Conservation (phyloP, 2,797 vertebrate genomes). For the Lepus oiostolus region DNA sequence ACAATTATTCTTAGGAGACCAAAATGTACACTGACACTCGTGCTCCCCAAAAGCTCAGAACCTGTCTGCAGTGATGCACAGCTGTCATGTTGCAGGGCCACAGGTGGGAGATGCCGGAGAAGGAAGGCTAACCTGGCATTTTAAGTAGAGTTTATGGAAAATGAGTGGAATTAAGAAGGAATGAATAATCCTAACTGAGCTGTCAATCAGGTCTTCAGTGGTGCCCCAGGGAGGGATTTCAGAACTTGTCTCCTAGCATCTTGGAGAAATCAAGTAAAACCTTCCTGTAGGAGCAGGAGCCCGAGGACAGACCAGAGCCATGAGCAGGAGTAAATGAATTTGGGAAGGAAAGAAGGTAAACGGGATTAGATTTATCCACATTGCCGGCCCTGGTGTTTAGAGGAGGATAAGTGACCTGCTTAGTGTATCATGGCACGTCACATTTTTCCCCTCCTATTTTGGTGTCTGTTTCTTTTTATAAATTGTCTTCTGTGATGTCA, state of each 20-base stretch:
- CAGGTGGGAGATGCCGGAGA: background rate
- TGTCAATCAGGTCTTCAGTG: background rate
- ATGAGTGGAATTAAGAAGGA: background rate
- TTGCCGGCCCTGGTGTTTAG: slow-evolving; percentile 10
- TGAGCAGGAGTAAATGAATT: background rate
- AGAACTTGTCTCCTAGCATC: background rate
- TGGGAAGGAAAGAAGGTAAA: slow-evolving; percentile 13
- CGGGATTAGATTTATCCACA: background rate
- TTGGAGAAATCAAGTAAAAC: background rate
- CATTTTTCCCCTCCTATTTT: background rate
- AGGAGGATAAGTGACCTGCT: slow-evolving; percentile 40
- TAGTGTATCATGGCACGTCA: background rate
- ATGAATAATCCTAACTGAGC: background rate
- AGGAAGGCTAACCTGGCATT: background rate
- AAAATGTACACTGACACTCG: background rate
- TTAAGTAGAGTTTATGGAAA: background rate
- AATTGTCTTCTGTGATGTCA: background rate
- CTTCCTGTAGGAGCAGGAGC: background rate
- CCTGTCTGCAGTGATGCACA: background rate
- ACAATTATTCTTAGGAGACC: background rate
- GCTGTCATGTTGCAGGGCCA: background rate
- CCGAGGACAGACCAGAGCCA: background rate
- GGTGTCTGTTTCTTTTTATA: background rate
- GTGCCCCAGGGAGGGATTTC: background rate
- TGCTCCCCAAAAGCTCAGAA: background rate